Evolutionary conservation across 2,888 invertebrate species (phyloP).

Genomic region (Eupeodes latifasciatus): DNA sequence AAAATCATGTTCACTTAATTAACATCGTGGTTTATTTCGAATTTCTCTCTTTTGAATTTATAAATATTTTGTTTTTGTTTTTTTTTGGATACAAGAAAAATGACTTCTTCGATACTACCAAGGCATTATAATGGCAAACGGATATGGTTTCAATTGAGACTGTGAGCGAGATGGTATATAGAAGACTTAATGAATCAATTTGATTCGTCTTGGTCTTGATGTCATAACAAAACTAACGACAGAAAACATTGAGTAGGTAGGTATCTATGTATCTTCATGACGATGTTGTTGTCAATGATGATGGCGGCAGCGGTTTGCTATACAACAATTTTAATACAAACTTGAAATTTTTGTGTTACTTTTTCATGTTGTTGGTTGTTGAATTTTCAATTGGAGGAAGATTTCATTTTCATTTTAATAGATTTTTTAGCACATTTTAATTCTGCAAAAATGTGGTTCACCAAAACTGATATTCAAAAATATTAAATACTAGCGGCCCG

Average conservation of each 20-base stretch:
- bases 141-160: slow-evolving; percentile 22
- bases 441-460: slow-evolving; percentile 2
- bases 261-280: slow-evolving; percentile 1
- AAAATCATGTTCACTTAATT: slow-evolving; percentile 74
- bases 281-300: slow-evolving; percentile 1
- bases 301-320: not conserved
- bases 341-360: not conserved
- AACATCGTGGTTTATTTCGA: slow-evolving; percentile 61
- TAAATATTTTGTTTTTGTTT: slow-evolving; percentile 33
- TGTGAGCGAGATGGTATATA: not conserved
- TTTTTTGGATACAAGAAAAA: not conserved
- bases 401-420: slow-evolving; percentile 48
- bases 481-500: no score
- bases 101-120: not conserved
- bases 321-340: slow-evolving; percentile 15
- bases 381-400: slow-evolving; percentile 15
- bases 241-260: slow-evolving; percentile 10
- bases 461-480: no score
- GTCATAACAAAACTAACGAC: slow-evolving; percentile 65
- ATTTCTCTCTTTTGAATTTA: slow-evolving; percentile 54
- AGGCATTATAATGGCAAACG: slow-evolving; percentile 5
- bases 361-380: not conserved
- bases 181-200: slow-evolving; percentile 65
- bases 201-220: slow-evolving; percentile 45
- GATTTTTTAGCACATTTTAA: slow-evolving; percentile 34